A percentile compares a stretch with the other conserved stretches of the same genome.
Evolutionary conservation across 2,113 vertebrate genomes (phyloP).

Genomic region (Brachypteracias leptosomus): DNA sequence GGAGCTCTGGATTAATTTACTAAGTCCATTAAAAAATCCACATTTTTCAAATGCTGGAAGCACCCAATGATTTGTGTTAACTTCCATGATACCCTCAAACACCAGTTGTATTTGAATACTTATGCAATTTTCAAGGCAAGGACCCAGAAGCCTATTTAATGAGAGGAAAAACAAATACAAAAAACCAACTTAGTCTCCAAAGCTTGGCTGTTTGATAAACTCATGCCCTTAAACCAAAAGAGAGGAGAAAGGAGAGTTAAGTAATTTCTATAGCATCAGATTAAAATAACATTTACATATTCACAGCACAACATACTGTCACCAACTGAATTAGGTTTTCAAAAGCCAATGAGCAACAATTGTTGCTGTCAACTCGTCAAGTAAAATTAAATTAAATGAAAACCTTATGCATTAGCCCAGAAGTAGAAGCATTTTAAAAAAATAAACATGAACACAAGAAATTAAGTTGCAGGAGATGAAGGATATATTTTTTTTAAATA

Average conservation of each 20-base stretch:
- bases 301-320: not conserved
- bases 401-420: not conserved
- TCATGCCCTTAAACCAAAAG: not conserved
- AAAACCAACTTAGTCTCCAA: not conserved
- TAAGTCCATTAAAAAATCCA: not conserved
- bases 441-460: not conserved
- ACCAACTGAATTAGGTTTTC: not conserved
- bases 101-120: not conserved
- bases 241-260: not conserved
- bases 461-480: not conserved
- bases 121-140: not conserved
- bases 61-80: not conserved
- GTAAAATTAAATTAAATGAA: not conserved
- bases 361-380: not conserved
- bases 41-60: not conserved
- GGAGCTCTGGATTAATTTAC: not conserved
- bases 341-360: not conserved
- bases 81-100: not conserved
- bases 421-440: not conserved
- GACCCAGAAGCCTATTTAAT: not conserved
- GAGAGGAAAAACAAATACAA: not conserved
- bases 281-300: not conserved
- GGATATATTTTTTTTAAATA: not conserved
- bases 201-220: not conserved
- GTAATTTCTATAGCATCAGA: not conserved